These are phyloP conservation scores for Gavialis gangeticus DNA, from an alignment of 2,113 vertebrate species.

Conservation along the genomic window DNA sequence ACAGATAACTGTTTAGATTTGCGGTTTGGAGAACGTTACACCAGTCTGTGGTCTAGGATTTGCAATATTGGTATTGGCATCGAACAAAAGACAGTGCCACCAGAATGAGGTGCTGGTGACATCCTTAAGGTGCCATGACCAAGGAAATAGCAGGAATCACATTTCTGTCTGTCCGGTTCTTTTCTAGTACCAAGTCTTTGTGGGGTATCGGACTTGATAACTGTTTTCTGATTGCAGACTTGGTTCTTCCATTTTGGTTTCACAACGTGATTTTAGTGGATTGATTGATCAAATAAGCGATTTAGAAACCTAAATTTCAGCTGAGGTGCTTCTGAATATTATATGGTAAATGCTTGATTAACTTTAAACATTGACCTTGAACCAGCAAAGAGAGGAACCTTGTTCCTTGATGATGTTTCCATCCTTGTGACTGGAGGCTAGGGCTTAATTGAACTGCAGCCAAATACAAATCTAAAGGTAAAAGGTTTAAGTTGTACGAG, in stretches of 20 bases:
- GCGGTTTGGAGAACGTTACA: neutral
- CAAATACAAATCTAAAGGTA: neutral
- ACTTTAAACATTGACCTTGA: neutral
- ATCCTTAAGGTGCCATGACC: fast-evolving
- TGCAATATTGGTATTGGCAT: neutral
- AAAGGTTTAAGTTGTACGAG: neutral
- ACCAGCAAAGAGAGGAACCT: neutral
- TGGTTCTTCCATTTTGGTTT: neutral
- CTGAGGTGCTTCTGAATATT: neutral
- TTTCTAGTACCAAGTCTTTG: neutral
- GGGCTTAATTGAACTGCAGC: neutral
- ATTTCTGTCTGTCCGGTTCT: neutral
- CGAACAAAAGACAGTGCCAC: fast-evolving
- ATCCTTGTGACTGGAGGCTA: neutral
- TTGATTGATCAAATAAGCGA: neutral
- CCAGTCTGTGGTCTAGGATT: neutral
- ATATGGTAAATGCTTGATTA: neutral
- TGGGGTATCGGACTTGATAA: neutral
- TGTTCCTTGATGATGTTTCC: neutral
- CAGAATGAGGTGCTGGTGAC: fast-evolving
- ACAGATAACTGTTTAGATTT: neutral
- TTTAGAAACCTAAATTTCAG: neutral
- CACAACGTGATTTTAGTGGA: neutral
- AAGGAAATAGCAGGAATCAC: fast-evolving
- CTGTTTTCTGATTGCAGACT: fast-evolving